These are phyloP conservation scores for Chaetodon auriga DNA, from an alignment of 2,113 vertebrate species.

Conservation along the genomic window DNA sequence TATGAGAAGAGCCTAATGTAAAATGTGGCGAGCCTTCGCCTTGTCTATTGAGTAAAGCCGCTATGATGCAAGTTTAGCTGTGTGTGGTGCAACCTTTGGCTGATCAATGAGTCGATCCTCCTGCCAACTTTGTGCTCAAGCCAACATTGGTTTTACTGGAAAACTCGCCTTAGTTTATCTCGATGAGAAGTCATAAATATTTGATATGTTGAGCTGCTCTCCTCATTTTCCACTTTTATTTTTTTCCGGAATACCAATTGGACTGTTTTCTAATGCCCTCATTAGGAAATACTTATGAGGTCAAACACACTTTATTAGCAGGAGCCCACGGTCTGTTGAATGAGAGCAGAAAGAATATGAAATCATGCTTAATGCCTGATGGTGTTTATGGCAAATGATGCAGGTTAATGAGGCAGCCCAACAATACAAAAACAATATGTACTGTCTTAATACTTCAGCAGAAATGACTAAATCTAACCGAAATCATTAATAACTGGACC, in stretches of 20 bases:
- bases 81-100: slow-evolving; percentile 57
- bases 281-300: slow-evolving; percentile 41
- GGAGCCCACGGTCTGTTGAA: neutral
- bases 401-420: neutral
- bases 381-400: neutral
- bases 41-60: slow-evolving; percentile 18
- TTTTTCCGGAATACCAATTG: neutral
- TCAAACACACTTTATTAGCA: slow-evolving; percentile 6
- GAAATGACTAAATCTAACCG: neutral
- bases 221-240: slow-evolving; percentile 12
- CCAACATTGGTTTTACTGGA: slow-evolving; percentile 21
- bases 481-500: neutral
- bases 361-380: slow-evolving; percentile 10
- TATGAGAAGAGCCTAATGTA: neutral
- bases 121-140: slow-evolving; percentile 36
- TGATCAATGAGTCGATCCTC: slow-evolving; percentile 11
- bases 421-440: neutral
- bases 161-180: neutral
- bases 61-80: slow-evolving; percentile 47
- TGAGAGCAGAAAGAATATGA: slow-evolving; percentile 4
- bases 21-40: slow-evolving; percentile 31
- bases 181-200: slow-evolving; percentile 34
- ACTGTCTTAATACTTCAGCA: neutral
- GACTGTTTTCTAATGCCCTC: neutral
- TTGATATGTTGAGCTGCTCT: slow-evolving; percentile 23